Conservation (phyloP, 2,797 vertebrate genomes). For the Austrolebias charrua region DNA sequence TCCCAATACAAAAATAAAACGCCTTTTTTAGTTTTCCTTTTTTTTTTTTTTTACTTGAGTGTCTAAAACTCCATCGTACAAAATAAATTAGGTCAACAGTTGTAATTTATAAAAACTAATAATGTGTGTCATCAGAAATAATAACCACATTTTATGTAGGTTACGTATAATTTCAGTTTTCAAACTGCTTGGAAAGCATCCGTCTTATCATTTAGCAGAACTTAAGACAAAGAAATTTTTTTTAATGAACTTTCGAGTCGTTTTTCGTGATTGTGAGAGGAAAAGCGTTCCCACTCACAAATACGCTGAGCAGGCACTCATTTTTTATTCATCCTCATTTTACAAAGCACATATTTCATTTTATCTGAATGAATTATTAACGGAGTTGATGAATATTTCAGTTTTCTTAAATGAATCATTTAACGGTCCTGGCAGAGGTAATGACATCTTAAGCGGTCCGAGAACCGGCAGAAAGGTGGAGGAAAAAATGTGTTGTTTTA, state of each 20-base stretch:
- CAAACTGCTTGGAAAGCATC: slow-evolving; percentile 74
- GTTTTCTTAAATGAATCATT: slow-evolving; percentile 73
- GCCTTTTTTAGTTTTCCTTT: too few species aligned
- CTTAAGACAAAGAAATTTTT: slow-evolving; percentile 60
- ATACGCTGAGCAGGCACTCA: slow-evolving; percentile 76
- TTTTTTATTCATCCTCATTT: slow-evolving; percentile 71
- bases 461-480: slow-evolving; percentile 46
- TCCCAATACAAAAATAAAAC: too few species aligned
- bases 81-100: slow-evolving; percentile 24
- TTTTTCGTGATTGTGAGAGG: slow-evolving; percentile 68
- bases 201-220: slow-evolving; percentile 73
- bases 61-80: too few species aligned
- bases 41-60: too few species aligned
- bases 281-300: slow-evolving; percentile 68
- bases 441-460: slow-evolving; percentile 65
- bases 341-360: slow-evolving; percentile 66
- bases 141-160: slow-evolving; percentile 52
- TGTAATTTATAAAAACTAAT: slow-evolving; percentile 55
- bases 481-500: slow-evolving; percentile 13
- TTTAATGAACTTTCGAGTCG: slow-evolving; percentile 40
- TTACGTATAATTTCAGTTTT: slow-evolving; percentile 60
- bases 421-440: slow-evolving; percentile 71
- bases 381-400: slow-evolving; percentile 78
- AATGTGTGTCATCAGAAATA: slow-evolving; percentile 59
- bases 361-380: slow-evolving; percentile 80